Base-by-base conservation (phyloP, 2,113 vertebrate genomes). In the Phaetusa simplex region DNA sequence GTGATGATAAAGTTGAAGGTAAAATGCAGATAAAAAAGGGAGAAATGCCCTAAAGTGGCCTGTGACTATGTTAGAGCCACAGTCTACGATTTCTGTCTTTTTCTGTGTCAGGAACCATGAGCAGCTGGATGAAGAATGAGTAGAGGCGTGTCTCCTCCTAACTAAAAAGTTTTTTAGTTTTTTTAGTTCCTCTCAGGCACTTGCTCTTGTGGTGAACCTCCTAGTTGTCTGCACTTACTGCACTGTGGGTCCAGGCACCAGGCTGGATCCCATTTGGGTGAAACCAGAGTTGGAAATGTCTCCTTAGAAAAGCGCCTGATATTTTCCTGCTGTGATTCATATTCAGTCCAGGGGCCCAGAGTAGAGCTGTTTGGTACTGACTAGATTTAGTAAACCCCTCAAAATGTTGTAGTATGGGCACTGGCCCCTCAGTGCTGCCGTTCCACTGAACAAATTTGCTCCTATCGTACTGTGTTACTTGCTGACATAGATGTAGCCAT, bases 1-100 rank as follows among this genome's bases (percentile, higher is more conserved):
- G 1, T 0, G 3, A 24, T 87, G 55, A 49, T 49, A 26, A 43
- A 83, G 19, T 61, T 55, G 52, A 82, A 67, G 38, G 32, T 61
- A 66, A 67, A 76, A 40, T 50, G 26, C 42, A 38, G 24, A 64
- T 80, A 14, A 88, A 62, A 92, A 74, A 5, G 21, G 40, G 22
- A 24, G 0, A 53, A 38, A 38, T 50, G 40, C 6, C 0, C 0
- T 82, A 53, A 64, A 8, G 11, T 17, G 34, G 7, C 42, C 36
- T 14, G 3, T 71, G 24, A 15, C 17, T 71, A 3, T 42, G 8
- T 65, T 59, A 55, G 38, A 79, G 20, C 26, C 64, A 34, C 18
- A 45, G 19, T 58, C 17, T 40, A 10, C 5, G 10, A 14, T 43
- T 77, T 70, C 50, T 70, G 21, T 76, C 38, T 80, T 80, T 55